Evolutionary conservation across 92 coral and sea anemone genomes (phyloP), one percentile per base, ranked within the genome.

Genomic region (Zoanthus sansibaricus): DNA sequence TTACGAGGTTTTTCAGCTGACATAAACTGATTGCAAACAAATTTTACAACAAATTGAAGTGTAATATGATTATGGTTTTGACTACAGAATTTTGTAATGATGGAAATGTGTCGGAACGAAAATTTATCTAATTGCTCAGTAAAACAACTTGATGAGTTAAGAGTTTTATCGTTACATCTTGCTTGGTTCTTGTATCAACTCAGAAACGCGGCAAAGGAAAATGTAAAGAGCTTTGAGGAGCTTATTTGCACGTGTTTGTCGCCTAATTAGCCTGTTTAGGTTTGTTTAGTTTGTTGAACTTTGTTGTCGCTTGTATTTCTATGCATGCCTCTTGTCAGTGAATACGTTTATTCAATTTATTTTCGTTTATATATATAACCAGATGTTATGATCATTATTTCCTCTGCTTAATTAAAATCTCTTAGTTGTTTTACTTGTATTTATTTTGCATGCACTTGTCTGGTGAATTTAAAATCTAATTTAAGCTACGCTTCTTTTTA

Each of bases 211-310:
- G 75, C 59, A 80, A 80, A 80, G 85, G 85, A 18, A 80, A 80
- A 76, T 64, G 7, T 61, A 20, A 80, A 80, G 75, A 46, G 85
- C 59, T 67, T 66, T 45, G 14, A 45, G 49, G 85, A 49, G 58
- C 85, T 21, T 80, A 71, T 80, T 80, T 80, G 66, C 85, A 80
- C 85, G 54, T 64, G 85, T 80, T 80, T 80, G 85, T 64, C 75
- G 75, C 85, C 75, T 52, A 80, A 80, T 80, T 80, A 80, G 51
- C 21, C 25, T 80, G 85, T 80, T 80, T 80, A 16, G 75, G 74
- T 80, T 64, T 80, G 61, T 66, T 80, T 61, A 78, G 59, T 59
- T 78, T 37, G 17, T 69, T 69, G 11, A 30, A 69, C 2, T 69
- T 31, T 30, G 47, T 25, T 33, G 46, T 5, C 47, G 46, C 45